A percentile compares a stretch with the other conserved stretches of the same genome.
Conservation (phyloP, 1,140 invertebrate genomes). For the Drosophila saltans region DNA sequence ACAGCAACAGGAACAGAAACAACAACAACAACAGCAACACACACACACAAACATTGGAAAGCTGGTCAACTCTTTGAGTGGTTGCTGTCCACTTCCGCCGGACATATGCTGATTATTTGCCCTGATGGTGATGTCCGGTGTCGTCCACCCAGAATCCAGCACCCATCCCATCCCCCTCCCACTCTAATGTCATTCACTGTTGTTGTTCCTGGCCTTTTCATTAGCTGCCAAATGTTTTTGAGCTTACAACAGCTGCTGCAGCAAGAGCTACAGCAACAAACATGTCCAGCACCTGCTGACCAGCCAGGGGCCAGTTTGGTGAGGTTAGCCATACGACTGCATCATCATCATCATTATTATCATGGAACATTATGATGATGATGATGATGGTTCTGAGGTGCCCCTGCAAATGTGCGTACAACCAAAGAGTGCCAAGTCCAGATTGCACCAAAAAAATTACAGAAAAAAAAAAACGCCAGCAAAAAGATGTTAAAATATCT, state of each 20-base stretch:
- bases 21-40: conserved; percentile 1
- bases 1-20: neutral
- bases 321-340: conserved; percentile 29
- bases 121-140: conserved; percentile 39
- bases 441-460: neutral
- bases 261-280: conserved; percentile 20
- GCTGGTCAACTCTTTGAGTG: conserved; percentile 26
- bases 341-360: conserved; percentile 29
- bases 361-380: conserved; percentile 16
- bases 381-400: conserved; percentile 27
- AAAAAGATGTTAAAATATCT: conserved; percentile 25
- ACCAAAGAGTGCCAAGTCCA: conserved; percentile 8
- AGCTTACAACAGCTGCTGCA: conserved; percentile 46
- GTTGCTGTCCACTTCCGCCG: conserved; percentile 27
- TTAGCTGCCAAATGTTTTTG: conserved; percentile 64
- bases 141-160: conserved; percentile 22
- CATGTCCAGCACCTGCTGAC: conserved; percentile 29
- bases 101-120: conserved; percentile 67
- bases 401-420: conserved; percentile 62
- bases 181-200: neutral
- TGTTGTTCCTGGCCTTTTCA: conserved; percentile 31
- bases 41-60: neutral
- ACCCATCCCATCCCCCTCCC: neutral
- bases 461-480: conserved; percentile 31
- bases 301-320: conserved; percentile 21